phyloP scores from a whole-genome alignment of 2,113 vertebrate species.

The Sminthopsis crassicaudata region DNA sequence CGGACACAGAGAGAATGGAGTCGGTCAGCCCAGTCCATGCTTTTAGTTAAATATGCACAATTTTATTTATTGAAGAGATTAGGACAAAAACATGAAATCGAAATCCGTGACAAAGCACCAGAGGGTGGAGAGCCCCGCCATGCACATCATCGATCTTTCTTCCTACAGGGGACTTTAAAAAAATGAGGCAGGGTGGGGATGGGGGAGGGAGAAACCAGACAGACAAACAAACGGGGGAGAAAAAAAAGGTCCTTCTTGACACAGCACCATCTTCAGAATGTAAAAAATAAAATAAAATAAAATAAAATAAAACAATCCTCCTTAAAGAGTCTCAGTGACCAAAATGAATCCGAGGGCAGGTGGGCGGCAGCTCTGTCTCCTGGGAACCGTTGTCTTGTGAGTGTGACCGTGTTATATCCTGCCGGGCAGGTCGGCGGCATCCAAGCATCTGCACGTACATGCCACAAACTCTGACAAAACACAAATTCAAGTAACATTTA shows the following conservation, averaged over 20 bases:
- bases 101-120: conserved; percentile 99
- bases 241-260: conserved; percentile 88
- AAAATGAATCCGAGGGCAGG: conserved; percentile 88
- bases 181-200: background rate
- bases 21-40: background rate
- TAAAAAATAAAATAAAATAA: conserved; percentile 82
- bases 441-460: conserved; percentile 93
- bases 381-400: conserved; percentile 82
- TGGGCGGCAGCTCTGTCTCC: conserved; percentile 88
- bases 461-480: conserved; percentile 95
- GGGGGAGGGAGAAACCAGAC: conserved; percentile 27
- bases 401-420: conserved; percentile 82
- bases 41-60: conserved; percentile 93
- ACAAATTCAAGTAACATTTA: conserved; percentile 99
- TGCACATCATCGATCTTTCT: conserved; percentile 91
- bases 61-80: conserved; percentile 99
- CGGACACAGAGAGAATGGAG: background rate
- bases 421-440: conserved; percentile 93
- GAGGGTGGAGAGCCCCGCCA: conserved; percentile 97
- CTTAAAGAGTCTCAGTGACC: conserved; percentile 84
- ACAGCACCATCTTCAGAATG: conserved; percentile 96
- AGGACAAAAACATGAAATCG: conserved; percentile 99
- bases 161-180: conserved; percentile 82
- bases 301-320: conserved; percentile 84
- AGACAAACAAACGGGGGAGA: conserved; percentile 65